A percentile compares a stretch with the other conserved stretches of the same genome.
phyloP scores from a whole-genome alignment of 1,140 invertebrate genomes.

The Drosophila orena region DNA sequence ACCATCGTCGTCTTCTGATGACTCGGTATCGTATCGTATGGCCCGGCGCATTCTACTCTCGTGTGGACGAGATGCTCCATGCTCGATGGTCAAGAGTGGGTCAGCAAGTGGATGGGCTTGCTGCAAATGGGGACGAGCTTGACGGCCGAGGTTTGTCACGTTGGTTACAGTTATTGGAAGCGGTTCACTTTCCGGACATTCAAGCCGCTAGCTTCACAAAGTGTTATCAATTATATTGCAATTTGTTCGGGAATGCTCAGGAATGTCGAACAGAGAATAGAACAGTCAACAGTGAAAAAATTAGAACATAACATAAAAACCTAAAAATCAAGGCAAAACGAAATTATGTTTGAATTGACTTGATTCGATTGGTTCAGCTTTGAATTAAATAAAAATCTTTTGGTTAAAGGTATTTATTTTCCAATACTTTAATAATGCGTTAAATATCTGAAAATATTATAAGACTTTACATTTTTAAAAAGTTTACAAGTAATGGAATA shows the following conservation, averaged over 20 bases:
- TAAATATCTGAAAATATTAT: too few relatives aligned
- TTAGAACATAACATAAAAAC: neutral
- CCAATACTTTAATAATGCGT: too few relatives aligned
- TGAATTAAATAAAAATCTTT: too few relatives aligned
- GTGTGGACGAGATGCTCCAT: conserved; percentile 11
- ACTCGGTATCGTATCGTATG: conserved; percentile 1
- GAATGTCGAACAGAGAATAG: conserved; percentile 11
- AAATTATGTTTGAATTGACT: neutral
- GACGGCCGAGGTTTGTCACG: conserved; percentile 22
- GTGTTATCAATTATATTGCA: conserved; percentile 40
- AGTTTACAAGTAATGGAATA: too few relatives aligned
- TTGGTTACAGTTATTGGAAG: conserved; percentile 48
- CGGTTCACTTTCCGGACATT: conserved; percentile 35
- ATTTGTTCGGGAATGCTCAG: conserved; percentile 31
- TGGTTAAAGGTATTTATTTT: too few relatives aligned
- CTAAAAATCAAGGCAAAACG: neutral
- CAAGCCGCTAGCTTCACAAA: conserved; percentile 17
- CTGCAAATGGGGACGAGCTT: conserved; percentile 28
- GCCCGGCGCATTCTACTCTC: neutral
- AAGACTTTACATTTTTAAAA: too few relatives aligned
- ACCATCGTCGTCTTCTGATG: conserved; percentile 22
- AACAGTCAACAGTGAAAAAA: neutral
- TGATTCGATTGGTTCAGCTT: neutral
- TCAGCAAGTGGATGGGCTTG: conserved; percentile 27
- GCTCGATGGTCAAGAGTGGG: conserved; percentile 26